Evolutionary conservation across 92 coral and sea anemone species (phyloP), one percentile per base, ranked within the genome.

Genomic region (Umimayanthus chanpuru): DNA sequence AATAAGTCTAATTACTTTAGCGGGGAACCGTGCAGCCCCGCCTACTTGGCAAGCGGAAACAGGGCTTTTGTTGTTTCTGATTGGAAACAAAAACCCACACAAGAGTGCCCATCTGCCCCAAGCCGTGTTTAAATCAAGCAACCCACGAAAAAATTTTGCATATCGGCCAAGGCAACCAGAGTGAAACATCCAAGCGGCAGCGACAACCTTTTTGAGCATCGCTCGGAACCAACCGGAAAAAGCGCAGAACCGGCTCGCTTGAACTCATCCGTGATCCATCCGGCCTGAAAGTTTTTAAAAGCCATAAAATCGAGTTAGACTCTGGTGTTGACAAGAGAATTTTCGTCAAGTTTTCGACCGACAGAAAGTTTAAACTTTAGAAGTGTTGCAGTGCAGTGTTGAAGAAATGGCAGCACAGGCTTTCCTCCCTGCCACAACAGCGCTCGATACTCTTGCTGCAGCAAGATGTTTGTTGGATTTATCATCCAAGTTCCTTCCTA

Each of bases 391-490:
- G 68, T 65, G 30, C 20, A 26, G 68, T 73, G 67, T 9, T 32
- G 40, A 71, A 21, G 40, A 81, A 32, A 92, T 92, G 94, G 90
- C 92, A 18, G 76, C 94, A 47, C 94, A 92, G 53, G 88, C 94
- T 39, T 86, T 90, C 26, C 90, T 91, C 32, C 83, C 91, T 5
- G 83, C 93, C 6, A 77, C 89, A 40, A 88, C 85, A 9, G 93
- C 90, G 3, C 84, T 95, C 76, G 98, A 95, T 30, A 92, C 98
- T 3, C 65, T 95, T 15, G 90, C 98, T 2, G 98, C 98, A 12
- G 98, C 98, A n/a, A 79, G 96, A 9, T 95, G 98, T 87, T 85
- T 95, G 61, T 76, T 95, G 43, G 98, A 95, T 88, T 80, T 95
- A 85, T 95, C 98, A 43, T 89, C 92, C 67, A 91, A 86, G 81